Evolutionary conservation across 1,140 invertebrate genomes (phyloP).

Genomic region (Anastrepha ludens): DNA sequence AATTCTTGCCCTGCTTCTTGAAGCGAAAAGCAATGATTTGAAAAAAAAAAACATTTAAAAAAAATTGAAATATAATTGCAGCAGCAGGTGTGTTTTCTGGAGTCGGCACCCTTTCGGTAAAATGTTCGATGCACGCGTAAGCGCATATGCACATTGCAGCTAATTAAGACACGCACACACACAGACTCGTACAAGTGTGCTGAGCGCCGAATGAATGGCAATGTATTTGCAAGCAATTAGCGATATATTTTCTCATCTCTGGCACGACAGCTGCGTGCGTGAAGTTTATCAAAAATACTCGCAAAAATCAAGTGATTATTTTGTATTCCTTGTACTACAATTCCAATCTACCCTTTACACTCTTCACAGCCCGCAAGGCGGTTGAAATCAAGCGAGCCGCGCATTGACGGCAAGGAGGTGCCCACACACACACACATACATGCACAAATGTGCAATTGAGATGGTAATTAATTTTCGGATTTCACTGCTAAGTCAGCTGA

Average conservation of each 20-base stretch:
- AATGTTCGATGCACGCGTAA: not conserved
- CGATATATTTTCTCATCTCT: too few relatives aligned
- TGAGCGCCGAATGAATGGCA: too few relatives aligned
- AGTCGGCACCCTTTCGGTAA: not conserved
- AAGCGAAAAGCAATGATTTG: not conserved
- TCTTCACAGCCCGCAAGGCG: too few relatives aligned
- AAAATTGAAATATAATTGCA: not conserved
- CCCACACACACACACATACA: not conserved
- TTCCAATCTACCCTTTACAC: too few relatives aligned
- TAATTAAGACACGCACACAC: not conserved
- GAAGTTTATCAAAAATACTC: too few relatives aligned
- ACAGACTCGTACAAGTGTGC: not conserved
- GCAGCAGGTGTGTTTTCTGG: not conserved
- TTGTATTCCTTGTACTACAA: too few relatives aligned
- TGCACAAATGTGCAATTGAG: not conserved
- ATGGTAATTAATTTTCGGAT: conserved; percentile 36
- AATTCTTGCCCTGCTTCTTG: not conserved
- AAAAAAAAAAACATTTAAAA: not conserved
- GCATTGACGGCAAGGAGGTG: not conserved
- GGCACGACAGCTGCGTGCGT: too few relatives aligned
- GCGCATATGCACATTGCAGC: not conserved
- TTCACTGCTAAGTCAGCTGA: not conserved
- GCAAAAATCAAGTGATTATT: too few relatives aligned
- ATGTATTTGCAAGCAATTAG: too few relatives aligned
- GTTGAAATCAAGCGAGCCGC: too few relatives aligned